These are phyloP conservation scores for Endomychus coccineus DNA, from an alignment of 2,888 invertebrate species.

Conservation along the genomic window DNA sequence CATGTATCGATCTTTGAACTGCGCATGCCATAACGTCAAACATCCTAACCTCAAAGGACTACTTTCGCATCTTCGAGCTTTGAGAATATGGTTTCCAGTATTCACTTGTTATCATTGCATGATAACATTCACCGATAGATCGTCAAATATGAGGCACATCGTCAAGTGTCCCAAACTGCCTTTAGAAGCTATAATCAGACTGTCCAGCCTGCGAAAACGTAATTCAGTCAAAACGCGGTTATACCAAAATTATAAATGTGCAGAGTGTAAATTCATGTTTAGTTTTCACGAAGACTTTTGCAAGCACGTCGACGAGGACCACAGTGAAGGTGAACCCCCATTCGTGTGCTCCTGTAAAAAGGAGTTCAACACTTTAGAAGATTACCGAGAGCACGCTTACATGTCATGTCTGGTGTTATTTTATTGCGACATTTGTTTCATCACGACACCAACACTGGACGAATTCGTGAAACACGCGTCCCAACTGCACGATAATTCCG, in stretches of 20 bases:
- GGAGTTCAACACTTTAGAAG: slow-evolving; percentile 33
- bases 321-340: slow-evolving; percentile 27
- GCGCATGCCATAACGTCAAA: slow-evolving; percentile 38
- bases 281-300: slow-evolving; percentile 38
- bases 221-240: slow-evolving; percentile 36
- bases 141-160: slow-evolving; percentile 35
- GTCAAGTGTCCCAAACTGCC: slow-evolving; percentile 30
- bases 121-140: slow-evolving; percentile 46
- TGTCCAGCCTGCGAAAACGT: slow-evolving; percentile 34
- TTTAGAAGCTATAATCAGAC: slow-evolving; percentile 31
- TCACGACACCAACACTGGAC: slow-evolving; percentile 32
- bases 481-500: slow-evolving; percentile 29
- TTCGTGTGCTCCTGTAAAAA: slow-evolving; percentile 32
- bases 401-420: slow-evolving; percentile 36
- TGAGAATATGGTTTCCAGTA: slow-evolving; percentile 48
- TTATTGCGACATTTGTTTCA: slow-evolving; percentile 41
- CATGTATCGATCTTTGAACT: slow-evolving; percentile 35
- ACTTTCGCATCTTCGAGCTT: slow-evolving; percentile 35
- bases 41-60: slow-evolving; percentile 34
- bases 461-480: slow-evolving; percentile 37
- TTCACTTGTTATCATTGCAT: slow-evolving; percentile 58
- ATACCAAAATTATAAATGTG: slow-evolving; percentile 40
- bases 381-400: slow-evolving; percentile 37
- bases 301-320: slow-evolving; percentile 37
- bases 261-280: slow-evolving; percentile 35